Conservation (phyloP, 2,797 vertebrate genomes). For the Tangara arthus region DNA sequence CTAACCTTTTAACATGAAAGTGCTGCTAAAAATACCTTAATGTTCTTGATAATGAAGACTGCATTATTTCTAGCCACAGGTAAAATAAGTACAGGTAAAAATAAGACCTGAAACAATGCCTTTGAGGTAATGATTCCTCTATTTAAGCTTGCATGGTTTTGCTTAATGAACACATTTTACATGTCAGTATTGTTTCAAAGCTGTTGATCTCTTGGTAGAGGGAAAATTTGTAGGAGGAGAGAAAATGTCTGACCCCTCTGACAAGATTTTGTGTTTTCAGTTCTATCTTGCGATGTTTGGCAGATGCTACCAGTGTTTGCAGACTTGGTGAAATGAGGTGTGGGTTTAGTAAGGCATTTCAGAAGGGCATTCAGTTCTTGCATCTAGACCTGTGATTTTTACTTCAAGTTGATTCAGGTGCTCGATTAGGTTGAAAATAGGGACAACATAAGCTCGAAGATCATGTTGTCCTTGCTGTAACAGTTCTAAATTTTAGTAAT, state of each 20-base stretch:
- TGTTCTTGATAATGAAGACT: neutral
- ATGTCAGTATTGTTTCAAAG: neutral
- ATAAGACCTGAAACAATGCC: neutral
- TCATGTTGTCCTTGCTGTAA: slow-evolving; percentile 46
- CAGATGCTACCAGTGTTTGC: neutral
- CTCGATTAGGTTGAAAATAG: neutral
- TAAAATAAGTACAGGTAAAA: neutral
- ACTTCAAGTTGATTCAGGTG: neutral
- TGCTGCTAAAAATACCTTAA: neutral
- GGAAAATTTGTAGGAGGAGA: neutral
- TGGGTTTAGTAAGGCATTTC: neutral
- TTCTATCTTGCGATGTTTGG: neutral
- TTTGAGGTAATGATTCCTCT: neutral
- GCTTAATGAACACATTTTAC: neutral
- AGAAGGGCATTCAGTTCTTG: neutral
- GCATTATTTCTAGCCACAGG: neutral
- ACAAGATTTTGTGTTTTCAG: neutral
- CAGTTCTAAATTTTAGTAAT: slow-evolving; percentile 64
- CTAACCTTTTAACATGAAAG: neutral
- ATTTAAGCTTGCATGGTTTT: neutral
- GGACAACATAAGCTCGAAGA: neutral
- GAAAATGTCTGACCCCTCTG: neutral
- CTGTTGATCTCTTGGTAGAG: neutral
- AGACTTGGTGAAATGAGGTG: neutral
- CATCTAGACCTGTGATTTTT: neutral